Evolutionary conservation across 2,797 vertebrate genomes (phyloP).

Genomic region (Remorina albescens): DNA sequence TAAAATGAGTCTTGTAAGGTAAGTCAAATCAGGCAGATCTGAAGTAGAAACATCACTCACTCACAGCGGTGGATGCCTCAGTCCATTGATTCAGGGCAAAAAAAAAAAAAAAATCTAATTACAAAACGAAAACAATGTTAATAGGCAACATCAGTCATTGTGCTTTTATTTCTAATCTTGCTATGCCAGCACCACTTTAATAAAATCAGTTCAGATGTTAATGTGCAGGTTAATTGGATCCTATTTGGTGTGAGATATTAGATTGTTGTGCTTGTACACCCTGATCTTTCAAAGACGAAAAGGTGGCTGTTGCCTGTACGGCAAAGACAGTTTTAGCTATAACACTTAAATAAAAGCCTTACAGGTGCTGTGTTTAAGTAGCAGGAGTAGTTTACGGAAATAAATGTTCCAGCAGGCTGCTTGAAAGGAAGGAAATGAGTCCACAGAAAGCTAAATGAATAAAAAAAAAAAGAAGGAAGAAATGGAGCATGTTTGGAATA

Average conservation of each 20-base stretch:
- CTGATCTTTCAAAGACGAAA: constrained; percentile 26
- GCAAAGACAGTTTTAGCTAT: constrained; percentile 1
- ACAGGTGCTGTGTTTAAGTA: background rate
- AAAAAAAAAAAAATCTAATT: constrained; percentile 41
- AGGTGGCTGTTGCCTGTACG: background rate
- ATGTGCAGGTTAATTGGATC: constrained; percentile 44
- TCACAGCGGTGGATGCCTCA: constrained; percentile 36
- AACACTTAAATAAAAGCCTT: background rate
- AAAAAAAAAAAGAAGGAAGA: background rate
- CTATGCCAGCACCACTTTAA: constrained; percentile 7
- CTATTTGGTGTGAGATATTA: constrained; percentile 32
- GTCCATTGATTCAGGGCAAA: constrained; percentile 49
- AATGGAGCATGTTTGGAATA: background rate
- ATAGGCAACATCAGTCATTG: constrained; percentile 48
- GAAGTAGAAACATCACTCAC: constrained; percentile 33
- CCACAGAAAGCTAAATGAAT: background rate
- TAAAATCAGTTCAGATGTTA: constrained; percentile 25
- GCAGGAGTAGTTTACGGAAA: background rate
- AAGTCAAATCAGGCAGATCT: constrained; percentile 23
- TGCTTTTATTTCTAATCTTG: constrained; percentile 43
- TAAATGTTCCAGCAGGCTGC: background rate
- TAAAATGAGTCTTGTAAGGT: constrained; percentile 30
- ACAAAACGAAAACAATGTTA: constrained; percentile 47
- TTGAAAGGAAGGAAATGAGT: background rate
- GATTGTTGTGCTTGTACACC: constrained; percentile 10